phyloP scores from a whole-genome alignment of 2,113 vertebrate species.

The Scomber japonicus region DNA sequence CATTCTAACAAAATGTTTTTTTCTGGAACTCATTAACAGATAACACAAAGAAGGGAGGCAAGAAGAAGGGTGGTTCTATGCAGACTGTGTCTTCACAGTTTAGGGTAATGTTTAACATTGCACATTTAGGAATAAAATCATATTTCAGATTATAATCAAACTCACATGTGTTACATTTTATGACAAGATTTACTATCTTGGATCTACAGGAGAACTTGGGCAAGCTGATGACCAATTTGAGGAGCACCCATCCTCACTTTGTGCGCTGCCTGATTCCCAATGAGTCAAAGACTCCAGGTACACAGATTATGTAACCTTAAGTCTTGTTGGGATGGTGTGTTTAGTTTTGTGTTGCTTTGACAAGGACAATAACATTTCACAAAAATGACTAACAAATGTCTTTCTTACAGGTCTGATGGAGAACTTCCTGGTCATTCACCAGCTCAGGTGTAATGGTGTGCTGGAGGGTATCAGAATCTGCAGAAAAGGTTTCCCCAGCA shows the following conservation, averaged over 20 bases:
- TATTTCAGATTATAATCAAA: background rate
- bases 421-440: slow-evolving; percentile 76
- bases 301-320: background rate
- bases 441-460: slow-evolving; percentile 77
- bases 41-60: slow-evolving; percentile 68
- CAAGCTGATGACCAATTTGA: slow-evolving; percentile 54
- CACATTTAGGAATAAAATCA: background rate
- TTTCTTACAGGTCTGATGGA: slow-evolving; percentile 66
- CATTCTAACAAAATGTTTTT: too few relatives aligned
- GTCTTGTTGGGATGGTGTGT: background rate
- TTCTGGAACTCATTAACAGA: slow-evolving; percentile 11
- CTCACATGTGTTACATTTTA: background rate
- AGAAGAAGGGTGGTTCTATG: slow-evolving; percentile 79
- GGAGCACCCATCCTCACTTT: slow-evolving; percentile 76
- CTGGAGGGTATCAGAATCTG: slow-evolving; percentile 76
- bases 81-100: slow-evolving; percentile 80
- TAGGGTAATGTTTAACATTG: slow-evolving; percentile 44
- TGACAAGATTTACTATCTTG: background rate
- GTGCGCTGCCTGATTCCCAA: slow-evolving; percentile 76
- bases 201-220: too few relatives aligned
- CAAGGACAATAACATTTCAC: background rate
- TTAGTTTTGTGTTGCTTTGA: background rate
- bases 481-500: slow-evolving; percentile 73
- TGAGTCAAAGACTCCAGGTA: slow-evolving; percentile 75
- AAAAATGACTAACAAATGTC: background rate